phyloP scores from a whole-genome alignment of 2,888 invertebrate genomes.

The Torymus tubicola region DNA sequence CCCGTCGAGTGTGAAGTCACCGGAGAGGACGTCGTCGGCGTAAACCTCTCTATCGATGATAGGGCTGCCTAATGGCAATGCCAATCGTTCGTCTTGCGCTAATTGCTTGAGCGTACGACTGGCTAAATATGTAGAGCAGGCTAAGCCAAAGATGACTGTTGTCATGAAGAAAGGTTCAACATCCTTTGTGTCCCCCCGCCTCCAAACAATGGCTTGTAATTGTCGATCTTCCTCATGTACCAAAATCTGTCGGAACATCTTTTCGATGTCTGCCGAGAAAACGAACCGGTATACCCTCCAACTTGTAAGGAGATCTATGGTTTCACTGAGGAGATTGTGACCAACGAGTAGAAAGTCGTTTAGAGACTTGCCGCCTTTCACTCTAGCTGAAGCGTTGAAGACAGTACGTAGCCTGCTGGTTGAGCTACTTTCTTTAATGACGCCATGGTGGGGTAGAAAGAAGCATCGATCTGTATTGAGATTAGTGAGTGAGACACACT shows the following conservation, averaged over 20 bases:
- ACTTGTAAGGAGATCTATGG: background rate
- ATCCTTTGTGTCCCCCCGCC: background rate
- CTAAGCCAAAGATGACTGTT: background rate
- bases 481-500: background rate
- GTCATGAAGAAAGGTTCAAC: background rate
- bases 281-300: background rate
- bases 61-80: background rate
- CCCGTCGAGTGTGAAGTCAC: background rate
- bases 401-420: background rate
- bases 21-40: background rate
- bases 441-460: background rate
- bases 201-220: background rate
- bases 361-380: background rate
- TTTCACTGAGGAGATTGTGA: background rate
- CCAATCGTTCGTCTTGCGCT: background rate
- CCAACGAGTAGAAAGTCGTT: background rate
- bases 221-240: background rate
- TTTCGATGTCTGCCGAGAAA: background rate
- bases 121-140: background rate
- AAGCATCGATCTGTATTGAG: background rate
- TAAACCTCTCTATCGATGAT: background rate
- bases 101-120: background rate
- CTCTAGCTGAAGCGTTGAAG: background rate
- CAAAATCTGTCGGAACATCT: background rate
- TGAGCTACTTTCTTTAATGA: background rate